Evolutionary conservation across 2,888 invertebrate species (phyloP), one percentile per base, ranked within the genome.

Genomic region (Gastracanthus pulcherrimus): DNA sequence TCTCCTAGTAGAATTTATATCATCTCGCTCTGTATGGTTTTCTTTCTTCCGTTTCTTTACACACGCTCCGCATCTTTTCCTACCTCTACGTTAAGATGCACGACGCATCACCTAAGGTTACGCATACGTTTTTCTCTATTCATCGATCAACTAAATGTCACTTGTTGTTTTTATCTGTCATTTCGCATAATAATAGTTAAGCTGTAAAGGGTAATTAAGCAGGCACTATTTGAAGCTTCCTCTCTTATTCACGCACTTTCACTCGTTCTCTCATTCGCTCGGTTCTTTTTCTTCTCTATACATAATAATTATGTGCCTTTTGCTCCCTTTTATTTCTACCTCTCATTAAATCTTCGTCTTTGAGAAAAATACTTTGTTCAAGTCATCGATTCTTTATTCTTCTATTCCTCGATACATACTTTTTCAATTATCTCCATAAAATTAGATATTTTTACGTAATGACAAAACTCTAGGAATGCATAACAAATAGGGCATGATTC

Each of bases 151-250:
- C 77, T 80, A 80, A 81, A 80, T 80, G 77, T 55, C 75, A 82
- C 77, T 77, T 77, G 60, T 70, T 70, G 60, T 45, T 77, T 51
- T 77, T 62, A 76, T 58, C 48, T 62, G 26, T 16, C 29, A 55
- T 78, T 23, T 80, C 71, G 75, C 77, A 81, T 84, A 64, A 83
- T 79, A 82, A 80, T 81, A 82, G 82, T 84, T 82, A 82, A 84
- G 75, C 83, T 85, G 75, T 55, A 48, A n/a, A 82, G 83, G 82
- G 80, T 84, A 81, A 83, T 87, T 87, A 90, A 90, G 89, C 90
- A 91, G 91, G 91, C 90, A 91, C 90, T 90, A 90, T 90, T 90
- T 88, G 88, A 91, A 91, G 90, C 90, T 90, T 88, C 88, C 89
- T 86, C 86, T 84, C 87, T 82, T 83, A 78, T 78, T 80, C 74